Percentiles rank a stretch among this genome's conserved stretches.
phyloP scores from a whole-genome alignment of 2,888 invertebrate species.

The Sinhomidia bicolor region DNA sequence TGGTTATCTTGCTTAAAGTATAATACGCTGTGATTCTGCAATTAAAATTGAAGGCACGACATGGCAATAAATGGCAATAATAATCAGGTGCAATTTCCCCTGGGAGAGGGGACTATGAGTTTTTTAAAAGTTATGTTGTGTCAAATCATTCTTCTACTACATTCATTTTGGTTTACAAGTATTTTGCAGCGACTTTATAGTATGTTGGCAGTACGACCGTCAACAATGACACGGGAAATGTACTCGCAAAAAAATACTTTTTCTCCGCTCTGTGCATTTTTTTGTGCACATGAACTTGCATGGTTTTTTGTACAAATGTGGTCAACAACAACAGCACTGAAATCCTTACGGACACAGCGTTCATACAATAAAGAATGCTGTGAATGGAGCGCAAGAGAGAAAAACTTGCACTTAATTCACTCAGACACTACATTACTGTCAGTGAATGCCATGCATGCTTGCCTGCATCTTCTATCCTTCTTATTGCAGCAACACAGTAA shows the following conservation, averaged over 20 bases:
- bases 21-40: too few relatives aligned
- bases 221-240: background rate
- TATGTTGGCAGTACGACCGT: background rate
- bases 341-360: background rate
- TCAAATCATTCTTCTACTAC: too few relatives aligned
- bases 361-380: background rate
- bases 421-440: slow-evolving; percentile 58
- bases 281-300: background rate
- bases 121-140: too few relatives aligned
- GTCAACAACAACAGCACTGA: background rate
- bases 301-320: background rate
- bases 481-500: slow-evolving; percentile 7
- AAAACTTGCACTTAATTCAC: slow-evolving; percentile 58
- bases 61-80: too few relatives aligned
- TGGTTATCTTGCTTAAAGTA: too few relatives aligned
- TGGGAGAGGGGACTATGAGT: too few relatives aligned
- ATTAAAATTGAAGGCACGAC: too few relatives aligned
- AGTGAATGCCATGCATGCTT: slow-evolving; percentile 46
- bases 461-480: slow-evolving; percentile 29
- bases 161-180: too few relatives aligned
- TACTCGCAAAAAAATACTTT: too few relatives aligned
- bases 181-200: too few relatives aligned
- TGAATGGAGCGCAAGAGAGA: slow-evolving; percentile 11
- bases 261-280: too few relatives aligned
- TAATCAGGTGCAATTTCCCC: too few relatives aligned